A percentile compares a stretch with the other conserved stretches of the same genome.
These are phyloP conservation scores for Dynastes hyllus DNA, from an alignment of 2,888 invertebrate species.

Conservation along the genomic window DNA sequence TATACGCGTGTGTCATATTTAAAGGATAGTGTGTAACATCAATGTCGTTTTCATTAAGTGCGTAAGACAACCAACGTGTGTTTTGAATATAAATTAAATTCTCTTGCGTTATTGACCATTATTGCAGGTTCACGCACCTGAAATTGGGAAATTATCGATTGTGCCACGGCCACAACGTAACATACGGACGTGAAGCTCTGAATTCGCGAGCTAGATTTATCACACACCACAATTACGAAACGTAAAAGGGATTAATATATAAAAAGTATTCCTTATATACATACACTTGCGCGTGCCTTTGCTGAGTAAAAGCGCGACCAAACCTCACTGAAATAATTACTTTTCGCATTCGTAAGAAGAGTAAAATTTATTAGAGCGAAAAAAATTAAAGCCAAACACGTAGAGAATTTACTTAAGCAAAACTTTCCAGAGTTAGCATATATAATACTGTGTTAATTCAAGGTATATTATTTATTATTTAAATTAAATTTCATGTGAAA, in stretches of 20 bases:
- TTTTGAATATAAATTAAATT: not conserved
- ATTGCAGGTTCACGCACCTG: not conserved
- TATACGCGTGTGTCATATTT: not conserved
- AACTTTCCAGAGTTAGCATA: too few relatives aligned
- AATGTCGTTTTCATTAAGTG: not conserved
- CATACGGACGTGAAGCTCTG: not conserved
- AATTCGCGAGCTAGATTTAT: not conserved
- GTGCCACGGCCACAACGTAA: not conserved
- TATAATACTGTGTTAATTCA: too few relatives aligned
- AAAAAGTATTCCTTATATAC: not conserved
- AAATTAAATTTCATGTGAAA: too few relatives aligned
- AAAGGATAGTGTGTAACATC: not conserved
- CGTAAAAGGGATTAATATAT: not conserved
- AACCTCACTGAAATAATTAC: not conserved
- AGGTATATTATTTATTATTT: too few relatives aligned
- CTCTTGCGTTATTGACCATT: slow-evolving; percentile 15
- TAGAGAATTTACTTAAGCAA: too few relatives aligned
- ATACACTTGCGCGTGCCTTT: not conserved
- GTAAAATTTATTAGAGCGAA: slow-evolving; percentile 6
- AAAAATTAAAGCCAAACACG: not conserved
- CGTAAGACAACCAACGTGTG: not conserved
- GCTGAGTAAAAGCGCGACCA: slow-evolving; percentile 8
- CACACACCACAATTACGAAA: not conserved
- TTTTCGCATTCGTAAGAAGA: not conserved
- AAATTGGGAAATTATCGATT: slow-evolving; percentile 5